Percentiles rank a stretch among this genome's conserved stretches.
phyloP scores from a whole-genome alignment of 2,797 vertebrate genomes.

The Alectoris magna region DNA sequence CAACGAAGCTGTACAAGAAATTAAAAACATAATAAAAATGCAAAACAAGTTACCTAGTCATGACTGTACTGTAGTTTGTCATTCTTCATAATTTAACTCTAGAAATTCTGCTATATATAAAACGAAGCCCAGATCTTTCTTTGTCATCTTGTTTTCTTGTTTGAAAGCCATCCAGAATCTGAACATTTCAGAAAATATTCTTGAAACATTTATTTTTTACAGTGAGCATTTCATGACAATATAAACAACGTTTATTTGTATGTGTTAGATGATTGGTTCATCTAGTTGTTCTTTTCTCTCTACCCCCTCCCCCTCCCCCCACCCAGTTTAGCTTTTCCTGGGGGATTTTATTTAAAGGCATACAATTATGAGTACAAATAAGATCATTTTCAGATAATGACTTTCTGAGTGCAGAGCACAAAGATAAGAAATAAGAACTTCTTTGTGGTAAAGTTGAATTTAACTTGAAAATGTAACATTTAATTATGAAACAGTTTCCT shows the following conservation, averaged over 20 bases:
- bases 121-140: background rate
- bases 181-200: background rate
- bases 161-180: background rate
- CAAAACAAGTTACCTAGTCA: background rate
- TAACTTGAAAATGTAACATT: background rate
- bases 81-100: background rate
- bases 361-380: background rate
- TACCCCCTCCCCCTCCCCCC: background rate
- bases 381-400: background rate
- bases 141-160: background rate
- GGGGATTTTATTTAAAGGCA: background rate
- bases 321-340: background rate
- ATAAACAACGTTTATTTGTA: background rate
- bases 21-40: constrained; percentile 30
- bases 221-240: background rate
- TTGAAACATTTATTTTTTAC: background rate
- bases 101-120: background rate
- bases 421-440: background rate
- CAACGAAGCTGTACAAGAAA: background rate
- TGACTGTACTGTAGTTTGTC: background rate
- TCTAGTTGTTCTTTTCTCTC: background rate
- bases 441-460: background rate
- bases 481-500: background rate
- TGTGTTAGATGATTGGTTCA: background rate
- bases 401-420: background rate